Percentiles rank a stretch among this genome's conserved stretches.
Conservation (phyloP, 2,797 vertebrate genomes). For the Lutjanus campechanus region DNA sequence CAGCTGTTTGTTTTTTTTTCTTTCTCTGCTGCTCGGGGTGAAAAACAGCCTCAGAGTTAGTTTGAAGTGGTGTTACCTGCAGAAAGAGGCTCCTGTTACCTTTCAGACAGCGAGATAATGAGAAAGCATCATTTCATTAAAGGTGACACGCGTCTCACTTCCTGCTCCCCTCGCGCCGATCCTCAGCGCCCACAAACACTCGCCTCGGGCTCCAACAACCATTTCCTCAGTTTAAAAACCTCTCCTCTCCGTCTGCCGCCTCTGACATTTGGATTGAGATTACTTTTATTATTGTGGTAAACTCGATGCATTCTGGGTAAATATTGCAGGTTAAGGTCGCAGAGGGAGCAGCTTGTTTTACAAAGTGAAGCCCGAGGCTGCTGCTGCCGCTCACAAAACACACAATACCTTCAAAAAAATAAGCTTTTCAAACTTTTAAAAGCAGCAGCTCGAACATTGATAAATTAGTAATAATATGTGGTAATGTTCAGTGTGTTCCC, state of each 20-base stretch:
- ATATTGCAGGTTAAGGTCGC: conserved; percentile 67
- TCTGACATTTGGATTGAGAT: conserved; percentile 81
- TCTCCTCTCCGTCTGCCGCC: conserved; percentile 34
- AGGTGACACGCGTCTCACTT: conserved; percentile 47
- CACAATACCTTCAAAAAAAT: conserved; percentile 28
- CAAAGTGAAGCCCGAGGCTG: conserved; percentile 63
- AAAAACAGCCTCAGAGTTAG: conserved; percentile 17
- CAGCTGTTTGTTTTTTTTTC: background rate
- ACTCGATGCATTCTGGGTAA: conserved; percentile 75
- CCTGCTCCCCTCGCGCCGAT: conserved; percentile 6
- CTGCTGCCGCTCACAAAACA: conserved; percentile 15
- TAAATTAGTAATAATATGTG: conserved; percentile 54
- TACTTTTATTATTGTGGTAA: conserved; percentile 74
- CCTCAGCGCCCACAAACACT: conserved; percentile 42
- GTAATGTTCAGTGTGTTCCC: background rate
- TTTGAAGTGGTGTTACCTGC: conserved; percentile 41
- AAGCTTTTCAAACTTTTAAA: conserved; percentile 59
- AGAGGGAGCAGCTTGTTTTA: conserved; percentile 70
- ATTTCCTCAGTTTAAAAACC: conserved; percentile 45
- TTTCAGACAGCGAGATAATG: conserved; percentile 48
- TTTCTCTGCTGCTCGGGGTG: background rate
- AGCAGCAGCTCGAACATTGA: conserved; percentile 28
- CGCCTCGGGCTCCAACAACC: conserved; percentile 47
- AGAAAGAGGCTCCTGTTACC: conserved; percentile 31
- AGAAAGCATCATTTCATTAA: conserved; percentile 66